Evolutionary conservation across 2,888 invertebrate species (phyloP).

Genomic region (Drosophila austrosaltans): DNA sequence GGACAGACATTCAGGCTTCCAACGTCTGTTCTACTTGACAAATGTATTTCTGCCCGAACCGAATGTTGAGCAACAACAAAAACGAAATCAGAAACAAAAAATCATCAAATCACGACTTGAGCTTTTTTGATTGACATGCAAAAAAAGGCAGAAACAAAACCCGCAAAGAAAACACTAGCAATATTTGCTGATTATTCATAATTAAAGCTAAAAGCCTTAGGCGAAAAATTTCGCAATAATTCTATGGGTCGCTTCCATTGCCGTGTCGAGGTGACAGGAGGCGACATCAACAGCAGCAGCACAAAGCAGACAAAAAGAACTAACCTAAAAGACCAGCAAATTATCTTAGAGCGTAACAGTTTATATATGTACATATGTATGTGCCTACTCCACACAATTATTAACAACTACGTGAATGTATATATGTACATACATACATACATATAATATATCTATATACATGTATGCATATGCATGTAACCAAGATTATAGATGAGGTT

Average conservation of each 20-base stretch:
- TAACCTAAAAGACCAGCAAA: constrained; percentile 58
- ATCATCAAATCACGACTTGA: constrained; percentile 78
- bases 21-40: constrained; percentile 55
- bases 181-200: constrained; percentile 69
- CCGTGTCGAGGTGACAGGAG: constrained; percentile 46
- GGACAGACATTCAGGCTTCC: constrained; percentile 25
- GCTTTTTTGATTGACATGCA: constrained; percentile 73
- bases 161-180: constrained; percentile 34
- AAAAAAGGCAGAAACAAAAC: constrained; percentile 41
- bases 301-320: constrained; percentile 30
- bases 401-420: constrained; percentile 37
- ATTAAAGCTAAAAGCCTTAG: constrained; percentile 66
- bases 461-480: constrained; percentile 19
- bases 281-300: background rate
- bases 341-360: constrained; percentile 54
- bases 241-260: constrained; percentile 49
- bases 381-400: constrained; percentile 33
- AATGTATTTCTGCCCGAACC: constrained; percentile 47
- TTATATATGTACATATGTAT: background rate
- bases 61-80: constrained; percentile 28
- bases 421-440: background rate
- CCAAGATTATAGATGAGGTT: background rate
- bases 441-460: constrained; percentile 18
- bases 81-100: constrained; percentile 45
- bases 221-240: constrained; percentile 70